phyloP scores from a whole-genome alignment of 2,113 vertebrate genomes.

The Holacanthus passer region DNA sequence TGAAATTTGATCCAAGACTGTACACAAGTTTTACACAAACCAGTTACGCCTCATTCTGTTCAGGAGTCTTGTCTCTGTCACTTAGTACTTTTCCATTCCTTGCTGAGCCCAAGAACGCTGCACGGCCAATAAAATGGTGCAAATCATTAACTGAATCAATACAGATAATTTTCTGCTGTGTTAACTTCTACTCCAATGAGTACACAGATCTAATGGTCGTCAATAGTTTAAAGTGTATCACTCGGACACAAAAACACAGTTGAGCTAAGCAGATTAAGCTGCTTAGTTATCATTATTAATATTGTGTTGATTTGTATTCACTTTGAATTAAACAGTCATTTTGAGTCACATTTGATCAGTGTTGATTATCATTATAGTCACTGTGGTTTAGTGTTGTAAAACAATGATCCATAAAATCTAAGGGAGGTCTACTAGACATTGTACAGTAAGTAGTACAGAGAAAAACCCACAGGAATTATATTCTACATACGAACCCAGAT shows the following conservation, averaged over 20 bases:
- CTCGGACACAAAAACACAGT: neutral
- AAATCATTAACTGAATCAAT: conserved; percentile 46
- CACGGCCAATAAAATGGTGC: conserved; percentile 29
- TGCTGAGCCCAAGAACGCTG: neutral
- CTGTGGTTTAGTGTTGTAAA: neutral
- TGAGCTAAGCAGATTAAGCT: neutral
- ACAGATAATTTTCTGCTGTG: conserved; percentile 14
- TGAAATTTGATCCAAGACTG: conserved; percentile 48
- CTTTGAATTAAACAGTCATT: neutral
- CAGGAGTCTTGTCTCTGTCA: neutral
- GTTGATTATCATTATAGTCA: conserved; percentile 1
- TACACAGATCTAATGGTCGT: neutral
- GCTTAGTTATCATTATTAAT: neutral
- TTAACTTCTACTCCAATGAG: neutral
- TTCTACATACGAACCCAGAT: neutral
- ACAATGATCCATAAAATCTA: neutral
- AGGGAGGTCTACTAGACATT: neutral
- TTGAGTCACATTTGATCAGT: conserved; percentile 4
- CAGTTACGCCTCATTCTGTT: conserved; percentile 70
- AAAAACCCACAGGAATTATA: neutral
- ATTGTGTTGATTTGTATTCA: neutral
- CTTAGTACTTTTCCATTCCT: conserved; percentile 60
- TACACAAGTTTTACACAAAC: conserved; percentile 58
- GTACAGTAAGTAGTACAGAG: neutral
- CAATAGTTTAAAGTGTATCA: neutral